Conservation (phyloP, 2,113 vertebrate genomes). For the Tetraodon nigroviridis region DNA sequence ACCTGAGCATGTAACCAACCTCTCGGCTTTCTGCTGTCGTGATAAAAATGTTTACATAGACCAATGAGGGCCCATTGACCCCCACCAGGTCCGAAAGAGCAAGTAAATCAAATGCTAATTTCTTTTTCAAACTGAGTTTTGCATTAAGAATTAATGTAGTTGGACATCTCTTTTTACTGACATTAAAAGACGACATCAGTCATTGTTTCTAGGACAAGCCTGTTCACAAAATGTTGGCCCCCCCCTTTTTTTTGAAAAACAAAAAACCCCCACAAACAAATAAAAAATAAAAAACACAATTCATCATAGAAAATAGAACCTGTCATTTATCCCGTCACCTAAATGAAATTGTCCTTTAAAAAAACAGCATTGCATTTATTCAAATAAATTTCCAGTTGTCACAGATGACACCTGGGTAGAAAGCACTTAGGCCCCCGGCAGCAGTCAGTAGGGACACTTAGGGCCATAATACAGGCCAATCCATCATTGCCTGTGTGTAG, state of each 20-base stretch:
- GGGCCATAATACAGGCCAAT: conserved; percentile 55
- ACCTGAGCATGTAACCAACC: conserved; percentile 23
- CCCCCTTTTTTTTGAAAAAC: background rate
- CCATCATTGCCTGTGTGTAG: conserved; percentile 64
- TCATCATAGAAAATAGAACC: conserved; percentile 22
- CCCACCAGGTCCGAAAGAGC: too few species aligned
- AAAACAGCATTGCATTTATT: conserved; percentile 53
- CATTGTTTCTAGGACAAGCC: too few species aligned
- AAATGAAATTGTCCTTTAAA: conserved; percentile 44
- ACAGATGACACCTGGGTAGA: conserved; percentile 49
- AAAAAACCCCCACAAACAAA: conserved; percentile 14
- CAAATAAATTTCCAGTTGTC: conserved; percentile 64
- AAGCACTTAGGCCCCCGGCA: conserved; percentile 52
- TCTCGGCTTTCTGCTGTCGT: conserved; percentile 4
- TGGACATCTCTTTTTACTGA: too few species aligned
- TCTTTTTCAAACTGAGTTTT: too few species aligned
- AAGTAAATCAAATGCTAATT: too few species aligned
- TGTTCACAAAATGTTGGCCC: too few species aligned
- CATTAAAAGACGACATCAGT: too few species aligned
- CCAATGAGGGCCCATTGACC: too few species aligned
- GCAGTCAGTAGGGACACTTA: conserved; percentile 57
- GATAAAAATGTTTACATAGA: conserved; percentile 9
- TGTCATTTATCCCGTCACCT: conserved; percentile 34
- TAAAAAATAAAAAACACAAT: conserved; percentile 27
- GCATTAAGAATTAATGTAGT: too few species aligned